Percentiles rank a stretch among this genome's conserved stretches.
phyloP scores from a whole-genome alignment of 2,888 invertebrate species.

The Euphydryas editha region DNA sequence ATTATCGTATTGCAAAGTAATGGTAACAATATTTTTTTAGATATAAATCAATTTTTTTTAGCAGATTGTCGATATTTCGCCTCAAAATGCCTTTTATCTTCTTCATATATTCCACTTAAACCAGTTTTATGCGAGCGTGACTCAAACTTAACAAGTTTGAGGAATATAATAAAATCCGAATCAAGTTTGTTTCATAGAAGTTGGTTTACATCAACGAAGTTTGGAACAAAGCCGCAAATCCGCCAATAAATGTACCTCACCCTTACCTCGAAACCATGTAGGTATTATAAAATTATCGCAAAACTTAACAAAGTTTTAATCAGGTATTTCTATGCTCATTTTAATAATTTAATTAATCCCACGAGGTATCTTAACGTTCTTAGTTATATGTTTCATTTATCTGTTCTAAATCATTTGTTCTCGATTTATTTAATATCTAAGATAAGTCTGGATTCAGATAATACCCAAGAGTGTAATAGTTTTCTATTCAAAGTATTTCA shows the following conservation, averaged over 20 bases:
- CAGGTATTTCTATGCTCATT: background rate
- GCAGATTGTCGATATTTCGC: constrained; percentile 26
- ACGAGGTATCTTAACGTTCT: background rate
- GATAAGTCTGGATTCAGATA: background rate
- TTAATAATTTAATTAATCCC: background rate
- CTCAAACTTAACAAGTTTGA: constrained; percentile 30
- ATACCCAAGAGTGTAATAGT: constrained; percentile 3
- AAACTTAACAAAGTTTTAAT: constrained; percentile 14
- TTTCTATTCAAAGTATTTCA: constrained; percentile 3
- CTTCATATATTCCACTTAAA: constrained; percentile 31
- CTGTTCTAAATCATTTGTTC: background rate
- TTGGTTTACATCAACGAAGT: constrained; percentile 35
- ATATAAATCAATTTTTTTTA: constrained; percentile 5
- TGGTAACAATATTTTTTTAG: background rate
- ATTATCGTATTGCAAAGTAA: background rate
- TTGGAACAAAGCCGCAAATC: constrained; percentile 20
- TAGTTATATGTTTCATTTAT: background rate
- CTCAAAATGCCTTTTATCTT: constrained; percentile 35
- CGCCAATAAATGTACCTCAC: constrained; percentile 17
- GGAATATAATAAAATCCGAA: constrained; percentile 40
- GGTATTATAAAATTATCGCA: constrained; percentile 18
- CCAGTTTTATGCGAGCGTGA: constrained; percentile 36
- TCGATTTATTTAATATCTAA: background rate
- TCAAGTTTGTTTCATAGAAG: constrained; percentile 36
- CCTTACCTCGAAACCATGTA: constrained; percentile 10